phyloP scores from a whole-genome alignment of 1,140 invertebrate species.

The Triops cancriformis region DNA sequence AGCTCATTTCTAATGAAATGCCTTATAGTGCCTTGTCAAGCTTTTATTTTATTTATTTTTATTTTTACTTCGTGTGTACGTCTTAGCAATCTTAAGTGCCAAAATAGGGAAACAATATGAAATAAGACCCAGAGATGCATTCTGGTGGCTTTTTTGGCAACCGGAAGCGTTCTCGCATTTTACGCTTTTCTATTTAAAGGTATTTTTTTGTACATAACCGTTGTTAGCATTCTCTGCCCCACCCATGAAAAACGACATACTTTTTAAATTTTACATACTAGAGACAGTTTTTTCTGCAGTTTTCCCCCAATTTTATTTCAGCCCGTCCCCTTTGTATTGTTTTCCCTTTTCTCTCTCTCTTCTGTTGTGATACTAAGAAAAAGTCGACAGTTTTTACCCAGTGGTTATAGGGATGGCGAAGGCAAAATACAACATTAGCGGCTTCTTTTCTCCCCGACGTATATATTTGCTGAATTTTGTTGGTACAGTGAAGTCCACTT shows the following conservation, averaged over 20 bases:
- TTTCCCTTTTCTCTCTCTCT: not conserved
- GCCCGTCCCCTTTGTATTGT: not conserved
- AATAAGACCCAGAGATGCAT: not conserved
- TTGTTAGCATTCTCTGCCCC: not conserved
- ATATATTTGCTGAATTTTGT: no score
- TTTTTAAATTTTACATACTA: not conserved
- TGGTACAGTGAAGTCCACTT: no score
- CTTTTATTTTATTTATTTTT: not conserved
- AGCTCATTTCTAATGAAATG: not conserved
- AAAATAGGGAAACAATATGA: not conserved
- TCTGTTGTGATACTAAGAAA: slow-evolving; percentile 7
- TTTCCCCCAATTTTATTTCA: not conserved
- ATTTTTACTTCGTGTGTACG: not conserved
- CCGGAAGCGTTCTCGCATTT: not conserved
- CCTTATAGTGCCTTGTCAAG: not conserved
- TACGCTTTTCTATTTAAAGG: not conserved
- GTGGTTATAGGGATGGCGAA: slow-evolving; percentile 12
- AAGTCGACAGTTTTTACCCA: slow-evolving; percentile 5
- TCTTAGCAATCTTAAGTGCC: not conserved
- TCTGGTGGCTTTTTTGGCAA: not conserved
- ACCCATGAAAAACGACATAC: not conserved
- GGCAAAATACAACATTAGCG: not conserved
- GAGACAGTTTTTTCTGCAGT: not conserved
- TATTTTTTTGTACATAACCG: not conserved
- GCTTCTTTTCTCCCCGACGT: not conserved